These are phyloP conservation scores for Galemys pyrenaicus DNA, from an alignment of 2,113 vertebrate species.

Conservation along the genomic window DNA sequence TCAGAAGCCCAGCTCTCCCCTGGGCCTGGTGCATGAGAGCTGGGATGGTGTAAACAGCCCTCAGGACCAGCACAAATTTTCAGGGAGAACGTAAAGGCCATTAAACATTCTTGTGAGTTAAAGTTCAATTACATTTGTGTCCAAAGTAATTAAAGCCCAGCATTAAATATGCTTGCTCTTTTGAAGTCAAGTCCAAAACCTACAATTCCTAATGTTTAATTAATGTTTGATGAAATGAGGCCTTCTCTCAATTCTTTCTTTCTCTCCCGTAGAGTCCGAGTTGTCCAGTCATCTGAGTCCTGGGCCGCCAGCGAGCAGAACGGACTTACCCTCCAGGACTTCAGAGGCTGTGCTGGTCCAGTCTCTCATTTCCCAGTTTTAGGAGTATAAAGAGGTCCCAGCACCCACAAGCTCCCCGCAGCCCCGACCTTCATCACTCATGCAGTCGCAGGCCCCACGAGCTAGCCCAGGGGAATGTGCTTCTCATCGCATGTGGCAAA, in stretches of 20 bases:
- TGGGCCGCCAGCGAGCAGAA: too few species aligned
- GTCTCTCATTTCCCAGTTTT: background rate
- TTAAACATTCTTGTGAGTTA: background rate
- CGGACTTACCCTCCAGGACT: background rate
- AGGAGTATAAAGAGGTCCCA: background rate
- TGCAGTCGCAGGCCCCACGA: background rate
- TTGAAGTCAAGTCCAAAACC: background rate
- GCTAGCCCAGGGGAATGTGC: too few species aligned
- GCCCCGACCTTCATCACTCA: background rate
- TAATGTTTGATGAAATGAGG: background rate
- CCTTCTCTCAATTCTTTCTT: background rate
- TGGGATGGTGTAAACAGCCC: accelerated
- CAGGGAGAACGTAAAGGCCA: background rate
- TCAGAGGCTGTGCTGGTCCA: background rate
- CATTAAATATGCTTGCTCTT: background rate
- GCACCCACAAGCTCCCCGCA: background rate
- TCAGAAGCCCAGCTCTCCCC: background rate
- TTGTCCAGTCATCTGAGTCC: background rate
- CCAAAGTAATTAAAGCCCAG: background rate
- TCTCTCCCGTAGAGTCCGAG: background rate
- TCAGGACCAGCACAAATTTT: background rate
- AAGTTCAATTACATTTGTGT: background rate
- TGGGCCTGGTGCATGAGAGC: accelerated
- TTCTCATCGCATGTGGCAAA: background rate
- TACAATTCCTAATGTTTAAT: background rate